Conservation (phyloP, 2,888 invertebrate species). For the Mythimna loreyi region DNA sequence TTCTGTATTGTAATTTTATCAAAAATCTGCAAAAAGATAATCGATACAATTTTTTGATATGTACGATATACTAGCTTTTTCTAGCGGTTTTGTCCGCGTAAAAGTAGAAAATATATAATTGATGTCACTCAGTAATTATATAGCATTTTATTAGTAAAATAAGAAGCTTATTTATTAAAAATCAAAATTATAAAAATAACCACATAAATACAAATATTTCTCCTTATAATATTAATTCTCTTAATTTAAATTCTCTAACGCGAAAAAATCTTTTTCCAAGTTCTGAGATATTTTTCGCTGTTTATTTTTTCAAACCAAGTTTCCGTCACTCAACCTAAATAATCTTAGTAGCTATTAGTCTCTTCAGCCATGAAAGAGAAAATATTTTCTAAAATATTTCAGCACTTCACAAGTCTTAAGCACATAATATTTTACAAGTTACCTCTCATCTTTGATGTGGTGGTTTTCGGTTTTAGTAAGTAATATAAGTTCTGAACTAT, state of each 20-base stretch:
- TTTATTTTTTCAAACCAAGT: slow-evolving; percentile 26
- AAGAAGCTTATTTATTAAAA: no score
- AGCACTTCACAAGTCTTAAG: slow-evolving; percentile 3
- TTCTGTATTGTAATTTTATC: not conserved
- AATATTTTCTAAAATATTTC: slow-evolving; percentile 8
- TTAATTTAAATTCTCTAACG: not conserved
- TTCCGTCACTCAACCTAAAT: slow-evolving; percentile 15
- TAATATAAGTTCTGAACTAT: not conserved
- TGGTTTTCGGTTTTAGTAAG: not conserved
- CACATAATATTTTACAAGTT: slow-evolving; percentile 17
- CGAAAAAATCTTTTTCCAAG: not conserved
- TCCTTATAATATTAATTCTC: not conserved
- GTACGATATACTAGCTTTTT: no score
- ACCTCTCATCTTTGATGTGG: slow-evolving; percentile 10
- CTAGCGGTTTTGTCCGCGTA: no score
- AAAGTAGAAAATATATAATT: no score
- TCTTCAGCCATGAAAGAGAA: slow-evolving; percentile 11
- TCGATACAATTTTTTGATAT: not conserved
- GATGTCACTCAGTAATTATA: no score
- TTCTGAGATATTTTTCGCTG: slow-evolving; percentile 9
- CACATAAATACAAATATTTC: no score
- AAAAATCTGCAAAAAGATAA: not conserved
- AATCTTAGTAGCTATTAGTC: slow-evolving; percentile 7
- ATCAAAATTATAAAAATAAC: no score
- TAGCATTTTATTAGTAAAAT: no score